Base-by-base conservation (phyloP, 2,113 vertebrate species). In the Apteryx mantelli region DNA sequence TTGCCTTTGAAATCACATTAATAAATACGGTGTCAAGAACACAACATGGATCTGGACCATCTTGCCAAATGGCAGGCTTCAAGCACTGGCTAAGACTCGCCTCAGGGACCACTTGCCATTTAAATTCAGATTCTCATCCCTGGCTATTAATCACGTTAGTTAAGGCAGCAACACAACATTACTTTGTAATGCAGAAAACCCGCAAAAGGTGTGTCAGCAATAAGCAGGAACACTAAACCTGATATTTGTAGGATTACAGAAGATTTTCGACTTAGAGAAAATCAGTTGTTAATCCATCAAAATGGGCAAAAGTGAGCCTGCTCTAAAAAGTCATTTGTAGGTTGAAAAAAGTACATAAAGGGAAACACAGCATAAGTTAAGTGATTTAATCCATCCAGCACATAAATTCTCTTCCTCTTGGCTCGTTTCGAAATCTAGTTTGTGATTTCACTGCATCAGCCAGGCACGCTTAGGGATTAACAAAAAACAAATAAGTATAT, bases 331-430 rank as follows among this genome's bases (percentile, higher is more conserved):
- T 8, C 19, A 56, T 8, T 30, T 14, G 24, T 56, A 30, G 15
- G 22, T 24, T 25, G 28, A 2, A 42, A 32, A 20, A 18, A 22
- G 44, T 30, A 21, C 11, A 14, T 2, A 21, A 13, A 3, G 19
- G 2, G 13, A 34, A 6, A 20, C 44, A 8, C 25, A 4, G 42
- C 13, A 19, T 48, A 19, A 19, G 19, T 48, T 48, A 48, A 48
- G 46, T 48, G 5, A 14, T 1, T 4, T 24, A 50, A 18, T 8
- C 17, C 14, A 38, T 26, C 42, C 0, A 9, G 17, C 0, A 1
- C 1, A 16, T 0, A 3, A 16, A 11, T 12, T 0, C 4, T 0
- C 12, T 3, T 1, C 21, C 7, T 3, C 4, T 48, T 1, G 44
- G 15, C 66, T 25, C 13, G 0, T 11, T 30, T 13, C 34, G 24